Conservation (phyloP, 2,113 vertebrate genomes). For the Gymnobelideus leadbeateri region DNA sequence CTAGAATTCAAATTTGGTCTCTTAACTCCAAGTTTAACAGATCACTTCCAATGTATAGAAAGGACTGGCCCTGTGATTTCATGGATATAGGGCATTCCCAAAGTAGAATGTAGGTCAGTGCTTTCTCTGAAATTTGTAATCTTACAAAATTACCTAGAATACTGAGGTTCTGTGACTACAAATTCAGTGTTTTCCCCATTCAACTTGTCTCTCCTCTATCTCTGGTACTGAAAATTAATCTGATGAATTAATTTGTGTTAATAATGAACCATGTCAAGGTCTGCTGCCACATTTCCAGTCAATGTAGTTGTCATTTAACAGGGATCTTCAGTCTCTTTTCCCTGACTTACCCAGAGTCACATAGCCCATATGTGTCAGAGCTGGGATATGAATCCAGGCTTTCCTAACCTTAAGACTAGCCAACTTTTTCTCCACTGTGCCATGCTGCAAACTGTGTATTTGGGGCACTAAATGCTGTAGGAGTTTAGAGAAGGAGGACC, state of each 20-base stretch:
- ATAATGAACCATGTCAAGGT: not conserved
- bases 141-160: conserved; percentile 3
- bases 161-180: not conserved
- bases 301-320: not conserved
- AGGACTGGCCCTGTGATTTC: not conserved
- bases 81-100: not conserved
- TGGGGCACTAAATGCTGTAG: not conserved
- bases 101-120: not conserved
- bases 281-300: not conserved
- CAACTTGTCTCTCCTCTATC: not conserved
- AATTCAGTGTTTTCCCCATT: not conserved
- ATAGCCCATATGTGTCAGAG: not conserved
- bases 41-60: not conserved
- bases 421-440: not conserved
- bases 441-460: not conserved
- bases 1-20: not conserved
- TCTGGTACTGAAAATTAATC: not conserved
- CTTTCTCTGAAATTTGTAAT: not conserved
- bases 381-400: not conserved
- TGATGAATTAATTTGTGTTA: not conserved
- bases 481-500: not conserved
- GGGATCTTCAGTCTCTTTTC: not conserved
- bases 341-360: not conserved
- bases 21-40: not conserved
- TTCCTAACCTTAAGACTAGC: not conserved